Evolutionary conservation across 2,888 invertebrate genomes (phyloP), one percentile per base, ranked within the genome.

Genomic region (Lasius fuliginosus): DNA sequence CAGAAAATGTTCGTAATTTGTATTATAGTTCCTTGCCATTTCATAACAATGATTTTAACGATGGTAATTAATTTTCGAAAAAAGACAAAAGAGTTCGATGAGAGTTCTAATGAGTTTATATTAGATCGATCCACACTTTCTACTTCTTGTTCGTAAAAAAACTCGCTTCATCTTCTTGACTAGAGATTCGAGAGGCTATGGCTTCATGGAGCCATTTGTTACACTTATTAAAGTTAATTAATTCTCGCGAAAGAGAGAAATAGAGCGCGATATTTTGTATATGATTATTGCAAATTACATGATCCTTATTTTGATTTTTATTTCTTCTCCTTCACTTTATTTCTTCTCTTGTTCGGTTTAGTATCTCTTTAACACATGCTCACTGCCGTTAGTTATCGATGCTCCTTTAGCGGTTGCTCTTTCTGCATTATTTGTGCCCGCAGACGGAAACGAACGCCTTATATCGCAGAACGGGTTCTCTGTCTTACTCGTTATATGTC

Each of bases 221-320:
- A 30, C 18, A 56, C n/a, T 74, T 60, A 30, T 74, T 74, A 42
- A 18, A 30, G 30, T 62, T 74, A 74, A 74, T 74, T 73, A 74
- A 60, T 6, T 73, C 18, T 30, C 1, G 4, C 42, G 40, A 74
- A 74, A 42, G 30, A 42, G n/a, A 60, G 40, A 60, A 40, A 42
- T 53, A n/a, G 49, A 27, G 18, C 6, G 18, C 27, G 9, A 18
- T 27, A 1, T 42, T 73, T 74, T 74, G 40, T 60, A 4, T 27
- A 27, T 12, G 18, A 42, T 60, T 74, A 74, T n/a, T 60, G n/a
- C 40, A 60, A 27, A 58, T 58, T 27, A 46, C 18, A 27, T 8
- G 27, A 42, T 42, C 9, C 58, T 12, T 42, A 62, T 30, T 42
- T 62, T 42, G 42, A 18, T n/a, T 4, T 46, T 46, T 8, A 40